Conservation (phyloP, 1,140 invertebrate genomes). For the Dinoponera quadriceps region DNA sequence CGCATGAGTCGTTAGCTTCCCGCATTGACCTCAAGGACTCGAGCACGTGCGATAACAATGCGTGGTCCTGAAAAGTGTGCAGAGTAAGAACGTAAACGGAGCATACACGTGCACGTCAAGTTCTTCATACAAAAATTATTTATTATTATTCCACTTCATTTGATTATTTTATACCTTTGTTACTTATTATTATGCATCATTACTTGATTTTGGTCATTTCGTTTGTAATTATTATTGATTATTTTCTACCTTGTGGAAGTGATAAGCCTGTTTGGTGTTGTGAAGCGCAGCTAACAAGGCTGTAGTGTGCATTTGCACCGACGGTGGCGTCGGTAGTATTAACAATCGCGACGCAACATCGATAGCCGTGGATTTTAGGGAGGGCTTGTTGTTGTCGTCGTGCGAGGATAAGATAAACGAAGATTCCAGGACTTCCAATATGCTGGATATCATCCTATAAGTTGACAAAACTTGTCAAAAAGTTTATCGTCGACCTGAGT, state of each 20-base stretch:
- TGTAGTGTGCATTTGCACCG: slow-evolving; percentile 92
- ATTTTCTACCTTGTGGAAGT: slow-evolving; percentile 91
- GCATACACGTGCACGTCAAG: not conserved
- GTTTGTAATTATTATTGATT: no score
- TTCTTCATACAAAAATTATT: not conserved
- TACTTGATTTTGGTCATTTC: no score
- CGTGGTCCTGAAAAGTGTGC: slow-evolving; percentile 88
- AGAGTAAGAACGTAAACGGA: not conserved
- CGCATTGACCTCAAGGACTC: slow-evolving; percentile 89
- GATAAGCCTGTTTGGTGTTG: slow-evolving; percentile 90
- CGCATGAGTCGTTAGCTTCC: slow-evolving; percentile 85
- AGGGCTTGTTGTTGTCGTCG: slow-evolving; percentile 79
- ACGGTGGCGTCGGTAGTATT: slow-evolving; percentile 92
- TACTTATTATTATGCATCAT: no score
- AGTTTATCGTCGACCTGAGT: slow-evolving; percentile 9
- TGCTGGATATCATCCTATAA: slow-evolving; percentile 89
- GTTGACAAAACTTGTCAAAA: slow-evolving; percentile 52
- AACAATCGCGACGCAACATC: slow-evolving; percentile 92
- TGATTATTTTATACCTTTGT: no score
- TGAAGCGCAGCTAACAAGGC: slow-evolving; percentile 94
- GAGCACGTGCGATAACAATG: slow-evolving; percentile 92
- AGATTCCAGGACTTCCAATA: slow-evolving; percentile 92
- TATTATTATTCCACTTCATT: no score
- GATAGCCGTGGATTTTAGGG: slow-evolving; percentile 87
- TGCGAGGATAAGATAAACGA: slow-evolving; percentile 86